Evolutionary conservation across 2,797 vertebrate genomes (phyloP), one percentile per base, ranked within the genome.

Genomic region (Garrulus glandarius): DNA sequence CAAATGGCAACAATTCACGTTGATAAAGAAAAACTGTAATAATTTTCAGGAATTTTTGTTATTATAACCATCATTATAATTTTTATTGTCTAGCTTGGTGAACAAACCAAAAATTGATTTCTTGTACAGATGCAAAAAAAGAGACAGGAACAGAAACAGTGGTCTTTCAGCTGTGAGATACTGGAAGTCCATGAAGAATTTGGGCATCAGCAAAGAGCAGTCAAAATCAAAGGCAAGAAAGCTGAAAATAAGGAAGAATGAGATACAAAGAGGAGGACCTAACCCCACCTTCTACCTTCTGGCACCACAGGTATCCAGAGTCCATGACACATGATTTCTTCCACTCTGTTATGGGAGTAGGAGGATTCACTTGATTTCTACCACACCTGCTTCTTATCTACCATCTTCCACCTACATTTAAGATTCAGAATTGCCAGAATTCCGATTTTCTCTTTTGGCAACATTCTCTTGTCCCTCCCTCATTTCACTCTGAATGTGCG

Each of bases 351-450:
- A 49, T 1, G 0, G 68, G 78, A 95, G 87, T 87, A 91, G 89
- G 89, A 94, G 87, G 71, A 95, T 47, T 87, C 32, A 46, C 39
- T 87, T 53, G 57, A 96, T 90, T 89, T 93, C 87, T 80, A 79
- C 85, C 87, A 93, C 80, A 1, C 87, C 95, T 86, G 30, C 49
- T 55, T 53, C 70, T 95, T 97, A 96, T 95, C 96, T 96, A 72
- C 47, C 30, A 89, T 88, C 87, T 96, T 91, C 92, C 96, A 92
- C 92, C 93, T 82, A 97, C 93, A 53, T 89, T 70, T 57, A 56
- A 75, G 41, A 61, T 41, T 91, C 69, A 65, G 70, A 89, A 84
- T 60, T 83, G 77, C 56, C 83, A 93, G 77, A 87, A 95, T 75
- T 92, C 70, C 67, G 24, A n/a, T 82, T 55, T 93, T 74, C 57